phyloP scores from a whole-genome alignment of 2,797 vertebrate species.

The Platalea minor region DNA sequence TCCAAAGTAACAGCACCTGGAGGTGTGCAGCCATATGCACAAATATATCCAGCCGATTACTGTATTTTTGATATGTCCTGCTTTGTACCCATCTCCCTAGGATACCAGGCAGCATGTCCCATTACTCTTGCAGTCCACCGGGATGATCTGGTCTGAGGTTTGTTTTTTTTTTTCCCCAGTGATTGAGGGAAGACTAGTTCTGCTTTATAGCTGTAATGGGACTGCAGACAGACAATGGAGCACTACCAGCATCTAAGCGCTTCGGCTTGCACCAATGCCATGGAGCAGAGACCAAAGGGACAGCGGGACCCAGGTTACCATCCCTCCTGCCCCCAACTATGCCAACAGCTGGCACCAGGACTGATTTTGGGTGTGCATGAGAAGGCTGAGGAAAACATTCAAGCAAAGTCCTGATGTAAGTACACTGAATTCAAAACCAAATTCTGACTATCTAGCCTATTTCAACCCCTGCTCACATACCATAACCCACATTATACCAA shows the following conservation, averaged over 20 bases:
- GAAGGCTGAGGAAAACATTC: not conserved
- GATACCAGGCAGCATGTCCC: not conserved
- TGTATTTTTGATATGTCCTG: not conserved
- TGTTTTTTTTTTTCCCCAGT: not conserved
- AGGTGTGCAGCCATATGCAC: rapidly evolving
- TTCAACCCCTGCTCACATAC: not conserved
- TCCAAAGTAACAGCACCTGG: not conserved
- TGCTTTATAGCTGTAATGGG: not conserved
- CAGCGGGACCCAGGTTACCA: not conserved
- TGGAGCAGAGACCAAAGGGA: not conserved
- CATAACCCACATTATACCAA: not conserved
- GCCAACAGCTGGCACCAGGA: not conserved
- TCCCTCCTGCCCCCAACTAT: rapidly evolving
- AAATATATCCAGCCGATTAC: not conserved
- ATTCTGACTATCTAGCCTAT: not conserved
- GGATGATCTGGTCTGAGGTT: not conserved
- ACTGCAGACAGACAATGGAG: not conserved
- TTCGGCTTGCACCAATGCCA: not conserved
- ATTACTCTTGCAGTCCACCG: not conserved
- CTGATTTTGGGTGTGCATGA: not conserved
- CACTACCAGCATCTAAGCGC: not conserved
- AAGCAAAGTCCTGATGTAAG: not conserved
- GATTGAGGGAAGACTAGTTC: not conserved
- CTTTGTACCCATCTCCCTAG: not conserved
- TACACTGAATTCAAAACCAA: not conserved